phyloP scores from a whole-genome alignment of 1,140 invertebrate species.

The Nixonia krombeini region DNA sequence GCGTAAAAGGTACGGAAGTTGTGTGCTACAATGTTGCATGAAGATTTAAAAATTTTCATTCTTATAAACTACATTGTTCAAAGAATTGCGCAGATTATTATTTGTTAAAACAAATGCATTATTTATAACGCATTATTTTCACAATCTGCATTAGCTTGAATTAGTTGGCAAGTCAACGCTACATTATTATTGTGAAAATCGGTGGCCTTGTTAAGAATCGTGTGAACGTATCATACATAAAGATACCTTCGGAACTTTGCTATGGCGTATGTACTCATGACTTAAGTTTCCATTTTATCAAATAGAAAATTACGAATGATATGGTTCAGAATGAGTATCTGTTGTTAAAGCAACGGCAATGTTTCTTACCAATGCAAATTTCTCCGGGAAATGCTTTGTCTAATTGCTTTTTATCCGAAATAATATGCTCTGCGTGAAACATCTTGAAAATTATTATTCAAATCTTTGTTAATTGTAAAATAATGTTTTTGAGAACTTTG shows the following conservation, averaged over 20 bases:
- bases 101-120: neutral
- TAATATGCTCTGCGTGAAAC: no score
- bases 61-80: no score
- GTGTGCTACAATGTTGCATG: neutral
- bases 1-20: neutral
- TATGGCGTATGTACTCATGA: slow-evolving; percentile 24
- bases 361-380: no score
- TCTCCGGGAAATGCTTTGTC: no score
- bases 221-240: slow-evolving; percentile 48
- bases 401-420: no score
- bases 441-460: no score
- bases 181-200: slow-evolving; percentile 50
- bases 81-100: no score
- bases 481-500: no score
- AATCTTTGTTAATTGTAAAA: no score
- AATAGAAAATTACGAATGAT: no score
- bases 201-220: slow-evolving; percentile 51
- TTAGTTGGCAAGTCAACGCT: slow-evolving; percentile 27
- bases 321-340: no score
- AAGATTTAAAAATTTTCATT: neutral
- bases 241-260: slow-evolving; percentile 23
- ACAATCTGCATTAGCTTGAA: slow-evolving; percentile 16
- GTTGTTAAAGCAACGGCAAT: no score
- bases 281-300: slow-evolving; percentile 36
- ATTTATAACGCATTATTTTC: slow-evolving; percentile 18